Conservation (phyloP, 2,888 invertebrate species). For the Drosophila glabriapex region DNA sequence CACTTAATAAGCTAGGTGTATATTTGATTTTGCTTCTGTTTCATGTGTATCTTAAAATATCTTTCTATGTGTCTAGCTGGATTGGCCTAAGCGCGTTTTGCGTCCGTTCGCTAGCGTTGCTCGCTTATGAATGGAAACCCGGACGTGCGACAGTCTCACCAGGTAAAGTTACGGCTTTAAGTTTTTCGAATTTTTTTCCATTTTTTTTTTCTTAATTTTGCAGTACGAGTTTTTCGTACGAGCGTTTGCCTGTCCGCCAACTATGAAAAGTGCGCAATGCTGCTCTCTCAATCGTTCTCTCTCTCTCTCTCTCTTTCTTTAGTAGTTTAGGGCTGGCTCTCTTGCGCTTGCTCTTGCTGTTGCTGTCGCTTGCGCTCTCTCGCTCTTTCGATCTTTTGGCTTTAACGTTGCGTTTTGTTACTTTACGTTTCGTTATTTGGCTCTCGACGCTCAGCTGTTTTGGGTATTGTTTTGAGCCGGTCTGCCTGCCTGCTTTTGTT, state of each 20-base stretch:
- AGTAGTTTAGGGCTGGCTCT: constrained; percentile 11
- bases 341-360: neutral
- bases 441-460: constrained; percentile 57
- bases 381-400: neutral
- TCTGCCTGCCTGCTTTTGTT: constrained; percentile 37
- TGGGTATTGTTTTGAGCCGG: constrained; percentile 59
- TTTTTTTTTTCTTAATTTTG: constrained; percentile 22
- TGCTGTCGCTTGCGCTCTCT: neutral
- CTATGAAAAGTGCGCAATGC: constrained; percentile 10
- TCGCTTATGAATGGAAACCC: constrained; percentile 85
- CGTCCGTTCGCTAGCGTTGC: constrained; percentile 84
- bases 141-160: constrained; percentile 68
- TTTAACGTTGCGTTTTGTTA: constrained; percentile 7
- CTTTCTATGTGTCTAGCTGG: constrained; percentile 27
- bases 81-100: constrained; percentile 57
- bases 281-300: constrained; percentile 2
- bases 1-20: constrained; percentile 26
- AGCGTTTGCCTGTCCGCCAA: constrained; percentile 41
- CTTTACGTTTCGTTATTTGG: constrained; percentile 21
- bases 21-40: constrained; percentile 27
- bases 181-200: constrained; percentile 22
- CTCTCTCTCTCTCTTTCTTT: neutral
- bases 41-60: constrained; percentile 16
- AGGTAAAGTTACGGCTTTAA: constrained; percentile 74
- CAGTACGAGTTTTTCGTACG: constrained; percentile 52